Evolutionary conservation across 2,888 invertebrate genomes (phyloP), one percentile per base, ranked within the genome.

Genomic region (Dryadula phaetusa): DNA sequence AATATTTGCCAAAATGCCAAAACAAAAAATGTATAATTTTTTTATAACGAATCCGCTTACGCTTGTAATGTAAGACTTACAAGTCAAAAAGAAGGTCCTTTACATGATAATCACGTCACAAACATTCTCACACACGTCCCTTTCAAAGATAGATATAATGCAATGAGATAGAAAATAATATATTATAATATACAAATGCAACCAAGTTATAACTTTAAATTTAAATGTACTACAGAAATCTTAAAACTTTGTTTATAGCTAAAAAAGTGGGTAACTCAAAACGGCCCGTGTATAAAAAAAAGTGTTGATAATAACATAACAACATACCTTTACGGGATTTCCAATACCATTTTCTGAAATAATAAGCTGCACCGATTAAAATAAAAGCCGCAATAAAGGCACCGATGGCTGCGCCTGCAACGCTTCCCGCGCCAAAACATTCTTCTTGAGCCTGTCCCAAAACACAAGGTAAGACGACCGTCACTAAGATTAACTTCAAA

Each of bases 351-450:
- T 93, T 93, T 84, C 94, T 94, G 75, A 95, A 82, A 79, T 94
- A 90, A 79, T 92, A 94, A 67, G 91, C 93, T 46, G 93, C 89
- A 64, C 90, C 94, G 42, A 94, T 89, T 66, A 95, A 85, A 64
- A 95, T 82, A 67, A 94, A 86, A 74, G 95, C 95, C 74, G 94
- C 94, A 75, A 96, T 81, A 81, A 96, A 94, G 75, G 96, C 95
- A 77, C 96, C 95, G 75, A 96, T 93, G 70, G 96, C 95, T 73
- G 95, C 95, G 69, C 95, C 95, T 68, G 95, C 95, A 70, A 96
- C 93, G 81, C 95, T 95, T 73, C 95, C 95, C 77, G 94, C 93
- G 76, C 94, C 94, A 87, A 94, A 95, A 86, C 95, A 95, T 78
- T 85, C 83, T 70, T 80, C 84, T 77, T 83, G 84, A 80, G 88